Evolutionary conservation across 2,888 invertebrate genomes (phyloP), one percentile per base, ranked within the genome.

Genomic region (Atherix ibis): DNA sequence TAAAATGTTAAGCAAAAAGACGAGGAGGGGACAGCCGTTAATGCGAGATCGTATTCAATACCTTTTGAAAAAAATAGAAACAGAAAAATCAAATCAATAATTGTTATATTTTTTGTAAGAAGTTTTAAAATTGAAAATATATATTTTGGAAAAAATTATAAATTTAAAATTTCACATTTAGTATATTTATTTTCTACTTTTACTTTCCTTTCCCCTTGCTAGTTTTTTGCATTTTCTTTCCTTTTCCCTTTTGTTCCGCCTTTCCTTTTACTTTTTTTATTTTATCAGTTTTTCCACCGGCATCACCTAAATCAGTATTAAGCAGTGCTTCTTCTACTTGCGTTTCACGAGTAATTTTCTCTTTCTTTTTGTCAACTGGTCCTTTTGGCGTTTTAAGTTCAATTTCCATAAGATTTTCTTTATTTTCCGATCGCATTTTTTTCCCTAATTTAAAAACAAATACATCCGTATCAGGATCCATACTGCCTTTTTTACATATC

Each of bases 41-140:
- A 87, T 89, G 85, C 80, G 76, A 38, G 77, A 76, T 34, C 67
- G 85, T 44, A 65, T 88, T 51, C 76, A 87, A 57, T 54, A 82
- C 49, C 61, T 89, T 34, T 58, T 84, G 12, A 77, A 83, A 48
- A 76, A 81, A 58, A 81, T 87, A 54, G 64, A 63, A 48, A 46
- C 44, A 45, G n/a, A n/a, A n/a, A n/a, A n/a, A n/a, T n/a, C n/a
- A n/a, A n/a, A n/a, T n/a, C 17, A 34, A 25, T 34, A 34, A 16
- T 17, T 13, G 24, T 24, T 24, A 19, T 26, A 13, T 2, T 13
- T 3, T n/a, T n/a, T 13, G n/a, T 10, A 9, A 10, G 2, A n/a
- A 24, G 24, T 24, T 24, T 24, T 24, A 3, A 10, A 24, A 24
- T 24, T 24, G n/a, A 10, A 10, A 9, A 24, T 24, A 24, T 24